These are phyloP conservation scores for Piscicola geometra DNA, from an alignment of 2,888 invertebrate species.

Conservation along the genomic window DNA sequence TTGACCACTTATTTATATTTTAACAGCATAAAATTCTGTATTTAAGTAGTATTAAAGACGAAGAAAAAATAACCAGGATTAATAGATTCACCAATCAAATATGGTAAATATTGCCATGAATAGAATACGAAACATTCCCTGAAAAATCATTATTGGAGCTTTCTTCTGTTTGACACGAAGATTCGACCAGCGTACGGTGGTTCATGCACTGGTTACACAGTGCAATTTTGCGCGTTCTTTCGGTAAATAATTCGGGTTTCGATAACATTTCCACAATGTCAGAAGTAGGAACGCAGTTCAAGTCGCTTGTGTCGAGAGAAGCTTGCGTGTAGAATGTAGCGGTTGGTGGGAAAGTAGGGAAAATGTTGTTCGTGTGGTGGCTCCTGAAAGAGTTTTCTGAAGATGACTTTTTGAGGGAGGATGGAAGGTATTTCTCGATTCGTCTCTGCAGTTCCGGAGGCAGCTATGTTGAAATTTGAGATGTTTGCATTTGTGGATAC, in stretches of 20 bases:
- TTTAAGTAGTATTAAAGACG: too few relatives aligned
- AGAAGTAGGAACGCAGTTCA: neutral
- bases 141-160: neutral
- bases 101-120: too few relatives aligned
- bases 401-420: neutral
- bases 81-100: too few relatives aligned
- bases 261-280: neutral
- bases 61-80: too few relatives aligned
- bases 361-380: neutral
- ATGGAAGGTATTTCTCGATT: neutral
- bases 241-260: neutral
- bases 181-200: neutral
- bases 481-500: too few relatives aligned
- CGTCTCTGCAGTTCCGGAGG: slow-evolving; percentile 14
- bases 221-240: neutral
- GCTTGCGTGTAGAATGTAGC: neutral
- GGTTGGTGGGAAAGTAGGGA: slow-evolving; percentile 4
- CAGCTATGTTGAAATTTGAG: too few relatives aligned
- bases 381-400: neutral
- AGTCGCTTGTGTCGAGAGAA: neutral
- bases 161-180: neutral
- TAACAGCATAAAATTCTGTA: too few relatives aligned
- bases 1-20: too few relatives aligned
- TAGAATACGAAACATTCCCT: too few relatives aligned
- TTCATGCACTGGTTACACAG: neutral